A percentile compares a stretch with the other conserved stretches of the same genome.
phyloP scores from a whole-genome alignment of 2,888 invertebrate genomes.

The Synanthedon formicaeformis region DNA sequence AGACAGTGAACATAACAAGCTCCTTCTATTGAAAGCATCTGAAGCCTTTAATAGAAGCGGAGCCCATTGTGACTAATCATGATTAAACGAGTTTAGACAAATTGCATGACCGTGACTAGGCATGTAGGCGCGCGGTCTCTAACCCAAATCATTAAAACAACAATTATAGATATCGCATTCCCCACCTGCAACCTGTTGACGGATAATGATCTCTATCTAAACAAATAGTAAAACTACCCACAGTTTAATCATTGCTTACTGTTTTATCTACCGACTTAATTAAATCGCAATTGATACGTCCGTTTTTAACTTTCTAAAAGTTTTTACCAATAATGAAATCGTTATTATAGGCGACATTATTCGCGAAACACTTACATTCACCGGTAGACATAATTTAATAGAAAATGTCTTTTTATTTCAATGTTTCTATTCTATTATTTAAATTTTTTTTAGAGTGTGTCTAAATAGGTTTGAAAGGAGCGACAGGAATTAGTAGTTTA shows the following conservation, averaged over 20 bases:
- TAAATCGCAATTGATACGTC: conserved; percentile 26
- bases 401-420: too few species aligned
- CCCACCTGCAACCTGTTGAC: conserved; percentile 65
- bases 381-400: too few species aligned
- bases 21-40: conserved; percentile 47
- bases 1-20: conserved; percentile 21
- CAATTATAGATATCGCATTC: conserved; percentile 68
- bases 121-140: conserved; percentile 52
- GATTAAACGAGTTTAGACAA: conserved; percentile 71
- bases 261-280: conserved; percentile 9
- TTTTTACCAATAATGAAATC: neutral
- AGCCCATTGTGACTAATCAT: conserved; percentile 69
- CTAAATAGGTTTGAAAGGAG: conserved; percentile 17
- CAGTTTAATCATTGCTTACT: neutral
- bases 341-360: too few species aligned
- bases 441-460: conserved; percentile 4
- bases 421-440: too few species aligned
- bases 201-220: conserved; percentile 64
- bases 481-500: conserved; percentile 9
- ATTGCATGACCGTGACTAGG: conserved; percentile 70
- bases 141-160: conserved; percentile 68
- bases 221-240: conserved; percentile 48
- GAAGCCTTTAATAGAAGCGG: conserved; percentile 58
- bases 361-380: too few species aligned
- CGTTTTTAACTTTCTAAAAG: conserved; percentile 2